Evolutionary conservation across 1,140 invertebrate species (phyloP), one percentile per base, ranked within the genome.

Genomic region (Radopholus similis): DNA sequence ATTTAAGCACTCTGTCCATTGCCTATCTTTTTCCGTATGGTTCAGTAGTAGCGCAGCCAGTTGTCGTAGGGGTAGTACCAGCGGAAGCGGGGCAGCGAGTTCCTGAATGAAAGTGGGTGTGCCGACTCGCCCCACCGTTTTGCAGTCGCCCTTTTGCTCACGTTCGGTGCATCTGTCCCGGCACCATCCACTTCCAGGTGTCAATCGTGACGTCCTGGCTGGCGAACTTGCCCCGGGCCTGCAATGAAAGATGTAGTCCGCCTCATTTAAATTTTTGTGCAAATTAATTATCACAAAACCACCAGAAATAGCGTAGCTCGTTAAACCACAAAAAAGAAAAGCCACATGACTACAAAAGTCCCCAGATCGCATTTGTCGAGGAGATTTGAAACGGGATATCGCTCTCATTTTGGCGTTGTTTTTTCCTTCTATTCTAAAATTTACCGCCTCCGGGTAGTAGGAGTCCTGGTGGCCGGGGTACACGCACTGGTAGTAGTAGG

Each of bases 11-110:
- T n/a, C n/a, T n/a, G n/a, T n/a, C n/a, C n/a, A n/a, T n/a, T n/a
- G n/a, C n/a, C n/a, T n/a, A n/a, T n/a, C n/a, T 51, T 21, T 8
- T 21, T 15, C 47, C 0, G 18, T 18, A 1, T 49, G 1, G n/a
- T 13, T 62, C 40, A 62, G 35, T 47, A 34, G 32, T 62, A 62
- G 21, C 49, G 18, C 13, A 62, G 40, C 59, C 59, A 62, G 18
- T 49, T 49, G 21, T 62, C 59, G 32, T 62, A 62, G 49, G 59
- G 59, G 30, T 62, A 62, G 11, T 62, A 62, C 59, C 59, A 62
- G 0, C 59, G 59, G 30, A 62, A 62, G 47, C 32, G 49, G 4
- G 59, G 59, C 23, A 62, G 40, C 11, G 18, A 40, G 49, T 62
- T 62, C 18, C 59, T 62, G n/a, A 47, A 62, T 15, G 26, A 11